These are phyloP conservation scores for Taxidea taxus DNA, from an alignment of 2,113 vertebrate species.

Conservation along the genomic window DNA sequence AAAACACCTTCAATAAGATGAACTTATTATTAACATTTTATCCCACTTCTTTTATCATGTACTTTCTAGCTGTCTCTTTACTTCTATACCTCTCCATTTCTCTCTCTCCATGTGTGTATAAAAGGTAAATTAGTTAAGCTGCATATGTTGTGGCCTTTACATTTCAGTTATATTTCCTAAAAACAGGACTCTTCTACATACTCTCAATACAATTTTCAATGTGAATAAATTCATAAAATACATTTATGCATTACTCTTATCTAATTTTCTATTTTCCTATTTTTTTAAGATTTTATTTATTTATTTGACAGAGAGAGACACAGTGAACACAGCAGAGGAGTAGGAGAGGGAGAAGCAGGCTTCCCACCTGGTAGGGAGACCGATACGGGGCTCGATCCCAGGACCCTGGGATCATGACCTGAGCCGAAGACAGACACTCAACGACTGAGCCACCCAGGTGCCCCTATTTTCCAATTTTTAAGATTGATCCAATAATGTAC, in stretches of 20 bases:
- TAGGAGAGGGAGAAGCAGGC: too few species aligned
- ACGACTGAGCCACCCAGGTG: too few species aligned
- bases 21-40: neutral
- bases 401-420: too few species aligned
- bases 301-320: too few species aligned
- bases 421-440: too few species aligned
- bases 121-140: neutral
- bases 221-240: neutral
- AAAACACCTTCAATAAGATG: neutral
- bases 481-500: neutral
- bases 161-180: neutral
- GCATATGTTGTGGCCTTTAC: neutral
- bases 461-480: neutral
- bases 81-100: neutral
- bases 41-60: neutral
- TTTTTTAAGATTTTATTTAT: neutral
- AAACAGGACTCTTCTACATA: neutral
- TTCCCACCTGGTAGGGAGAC: too few species aligned
- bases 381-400: too few species aligned
- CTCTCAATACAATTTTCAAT: neutral
- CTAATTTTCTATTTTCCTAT: neutral
- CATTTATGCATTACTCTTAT: neutral
- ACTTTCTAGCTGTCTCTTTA: neutral
- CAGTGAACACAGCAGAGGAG: too few species aligned
- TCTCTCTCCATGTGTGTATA: neutral